Conservation (phyloP, 2,113 vertebrate genomes). For the Bos taurus region DNA sequence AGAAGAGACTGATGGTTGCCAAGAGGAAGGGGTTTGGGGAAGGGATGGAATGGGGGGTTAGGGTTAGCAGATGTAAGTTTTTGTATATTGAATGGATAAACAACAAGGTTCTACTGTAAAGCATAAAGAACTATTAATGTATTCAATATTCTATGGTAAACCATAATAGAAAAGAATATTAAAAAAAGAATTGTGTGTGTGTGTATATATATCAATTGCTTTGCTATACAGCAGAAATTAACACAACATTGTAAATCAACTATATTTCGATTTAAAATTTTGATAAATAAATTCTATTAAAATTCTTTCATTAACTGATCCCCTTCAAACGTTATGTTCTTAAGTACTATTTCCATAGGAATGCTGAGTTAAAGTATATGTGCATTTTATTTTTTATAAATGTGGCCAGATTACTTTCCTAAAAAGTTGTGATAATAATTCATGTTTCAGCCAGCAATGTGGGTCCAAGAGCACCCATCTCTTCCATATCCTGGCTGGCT, state of each 20-base stretch:
- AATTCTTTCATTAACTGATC: neutral
- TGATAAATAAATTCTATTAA: neutral
- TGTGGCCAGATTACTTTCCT: neutral
- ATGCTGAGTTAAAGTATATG: neutral
- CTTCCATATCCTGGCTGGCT: neutral
- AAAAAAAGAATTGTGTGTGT: neutral
- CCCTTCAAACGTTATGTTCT: neutral
- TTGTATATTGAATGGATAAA: neutral
- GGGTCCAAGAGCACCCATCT: neutral
- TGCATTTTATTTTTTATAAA: neutral
- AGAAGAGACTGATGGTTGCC: neutral
- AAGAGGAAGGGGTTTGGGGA: neutral
- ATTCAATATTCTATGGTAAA: neutral
- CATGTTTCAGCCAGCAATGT: neutral
- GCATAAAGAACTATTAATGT: neutral
- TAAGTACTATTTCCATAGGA: neutral
- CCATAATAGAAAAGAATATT: neutral
- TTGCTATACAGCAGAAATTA: neutral
- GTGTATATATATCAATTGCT: fast-evolving
- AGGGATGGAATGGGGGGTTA: neutral
- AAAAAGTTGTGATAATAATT: neutral
- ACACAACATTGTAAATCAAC: neutral
- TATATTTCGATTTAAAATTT: neutral
- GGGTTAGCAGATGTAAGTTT: neutral
- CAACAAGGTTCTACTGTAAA: neutral